phyloP scores from a whole-genome alignment of 2,797 vertebrate genomes.

The Strix occidentalis region DNA sequence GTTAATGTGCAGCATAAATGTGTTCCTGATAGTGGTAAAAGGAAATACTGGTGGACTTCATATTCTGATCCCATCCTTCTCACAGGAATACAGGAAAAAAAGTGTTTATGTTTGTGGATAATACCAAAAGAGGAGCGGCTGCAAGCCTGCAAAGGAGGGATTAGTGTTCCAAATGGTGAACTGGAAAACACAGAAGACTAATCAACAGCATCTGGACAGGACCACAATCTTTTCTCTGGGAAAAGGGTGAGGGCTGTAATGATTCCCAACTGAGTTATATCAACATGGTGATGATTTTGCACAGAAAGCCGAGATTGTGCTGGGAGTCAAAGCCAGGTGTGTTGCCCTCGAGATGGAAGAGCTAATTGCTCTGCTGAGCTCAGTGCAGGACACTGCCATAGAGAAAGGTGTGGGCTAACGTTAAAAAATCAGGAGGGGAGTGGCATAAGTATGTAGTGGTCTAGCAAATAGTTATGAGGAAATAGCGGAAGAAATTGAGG shows the following conservation, averaged over 20 bases:
- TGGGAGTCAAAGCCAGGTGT: neutral
- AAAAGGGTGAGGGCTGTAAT: neutral
- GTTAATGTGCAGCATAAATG: neutral
- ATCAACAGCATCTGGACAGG: constrained; percentile 18
- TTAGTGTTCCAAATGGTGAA: neutral
- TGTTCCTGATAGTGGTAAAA: neutral
- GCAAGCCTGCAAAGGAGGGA: neutral
- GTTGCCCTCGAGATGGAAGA: neutral
- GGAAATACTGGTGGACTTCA: neutral
- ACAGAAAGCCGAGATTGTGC: neutral
- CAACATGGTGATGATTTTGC: rapidly evolving
- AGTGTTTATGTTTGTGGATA: neutral
- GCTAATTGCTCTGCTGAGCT: neutral
- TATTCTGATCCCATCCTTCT: neutral
- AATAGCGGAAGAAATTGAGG: neutral
- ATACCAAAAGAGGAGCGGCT: neutral
- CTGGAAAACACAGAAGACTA: neutral
- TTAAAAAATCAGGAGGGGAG: neutral
- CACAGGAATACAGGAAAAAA: neutral
- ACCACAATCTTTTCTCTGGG: neutral
- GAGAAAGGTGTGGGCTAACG: neutral
- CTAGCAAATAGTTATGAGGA: neutral
- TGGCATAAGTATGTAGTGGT: neutral
- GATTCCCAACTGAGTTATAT: neutral
- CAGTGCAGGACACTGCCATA: neutral